Evolutionary conservation across 2,888 invertebrate genomes (phyloP), one percentile per base, ranked within the genome.

Genomic region (Elmis aenea): DNA sequence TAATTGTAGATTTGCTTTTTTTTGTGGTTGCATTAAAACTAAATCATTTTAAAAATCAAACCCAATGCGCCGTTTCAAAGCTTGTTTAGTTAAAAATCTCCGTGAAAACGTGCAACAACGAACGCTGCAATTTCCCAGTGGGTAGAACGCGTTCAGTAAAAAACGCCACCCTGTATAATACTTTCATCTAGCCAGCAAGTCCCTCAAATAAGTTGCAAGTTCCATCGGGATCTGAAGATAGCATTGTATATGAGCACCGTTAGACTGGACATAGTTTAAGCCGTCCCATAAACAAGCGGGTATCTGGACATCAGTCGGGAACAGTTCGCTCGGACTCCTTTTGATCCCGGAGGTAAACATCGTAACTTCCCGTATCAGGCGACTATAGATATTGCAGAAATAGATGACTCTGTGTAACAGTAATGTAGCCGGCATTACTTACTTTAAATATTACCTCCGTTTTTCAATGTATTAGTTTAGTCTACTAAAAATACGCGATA

Each of bases 201-300:
- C 47, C 46, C 44, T 48, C 46, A 49, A 51, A 53, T 55, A 52
- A 54, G 54, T 53, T 52, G 52, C 42, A 49, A 52, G 56, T 57
- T 61, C 66, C 63, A 53, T 56, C 57, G 66, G 64, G 63, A 64
- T 63, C 62, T 59, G 62, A 62, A 65, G 67, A 66, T 67, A 67
- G 66, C 65, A 63, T 66, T 66, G 66, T 66, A 66, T 67, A 67
- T 64, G 66, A 64, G 66, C 61, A 61, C 63, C 63, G 66, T 66
- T 67, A 66, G 66, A 65, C 63, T 65, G 66, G 66, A 66, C 67
- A 64, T 66, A 66, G 66, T 66, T 67, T 66, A 67, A 66, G 66
- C 66, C 66, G 61, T 66, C 64, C 57, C 66, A 66, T 67, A 67
- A 67, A 67, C 64, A 65, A 67, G 59, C 56, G 60, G 62, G 64